Conservation (phyloP, 2,797 vertebrate species). For the Urosaurus nigricauda region DNA sequence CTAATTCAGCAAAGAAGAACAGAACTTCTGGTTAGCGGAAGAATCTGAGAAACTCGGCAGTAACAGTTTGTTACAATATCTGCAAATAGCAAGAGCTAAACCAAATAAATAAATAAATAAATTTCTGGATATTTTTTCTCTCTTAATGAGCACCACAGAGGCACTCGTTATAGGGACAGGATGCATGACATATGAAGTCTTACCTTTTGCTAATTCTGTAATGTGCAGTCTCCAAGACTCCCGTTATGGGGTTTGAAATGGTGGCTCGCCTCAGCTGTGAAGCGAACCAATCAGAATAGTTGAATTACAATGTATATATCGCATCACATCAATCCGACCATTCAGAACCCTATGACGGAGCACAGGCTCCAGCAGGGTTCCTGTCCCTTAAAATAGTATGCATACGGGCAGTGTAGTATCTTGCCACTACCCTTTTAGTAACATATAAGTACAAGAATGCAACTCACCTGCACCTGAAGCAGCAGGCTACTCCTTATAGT, state of each 20-base stretch:
- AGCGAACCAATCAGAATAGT: constrained; percentile 92
- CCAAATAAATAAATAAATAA: constrained; percentile 49
- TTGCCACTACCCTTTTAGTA: background rate
- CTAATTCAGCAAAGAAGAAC: constrained; percentile 30
- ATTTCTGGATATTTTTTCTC: constrained; percentile 64
- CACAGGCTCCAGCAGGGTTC: constrained; percentile 8
- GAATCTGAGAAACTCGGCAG: constrained; percentile 77
- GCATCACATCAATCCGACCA: constrained; percentile 81
- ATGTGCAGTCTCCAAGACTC: constrained; percentile 97
- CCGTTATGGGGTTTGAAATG: constrained; percentile 99
- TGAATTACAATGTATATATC: constrained; percentile 82
- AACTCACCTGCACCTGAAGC: constrained; percentile 20
- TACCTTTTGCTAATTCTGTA: constrained; percentile 99
- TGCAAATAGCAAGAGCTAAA: constrained; percentile 50
- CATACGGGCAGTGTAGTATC: background rate
- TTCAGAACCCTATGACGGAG: constrained; percentile 74
- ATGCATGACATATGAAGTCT: constrained; percentile 78
- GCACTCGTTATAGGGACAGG: constrained; percentile 73
- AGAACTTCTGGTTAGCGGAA: constrained; percentile 77
- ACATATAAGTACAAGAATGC: background rate
- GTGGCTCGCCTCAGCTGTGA: constrained; percentile 99
- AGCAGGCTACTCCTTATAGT: background rate
- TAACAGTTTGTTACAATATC: constrained; percentile 65
- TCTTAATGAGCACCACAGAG: constrained; percentile 66
- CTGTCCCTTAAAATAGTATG: background rate